Percentiles rank a stretch among this genome's conserved stretches.
Evolutionary conservation across 2,113 vertebrate genomes (phyloP).

Genomic region (Anthoscopus minutus): DNA sequence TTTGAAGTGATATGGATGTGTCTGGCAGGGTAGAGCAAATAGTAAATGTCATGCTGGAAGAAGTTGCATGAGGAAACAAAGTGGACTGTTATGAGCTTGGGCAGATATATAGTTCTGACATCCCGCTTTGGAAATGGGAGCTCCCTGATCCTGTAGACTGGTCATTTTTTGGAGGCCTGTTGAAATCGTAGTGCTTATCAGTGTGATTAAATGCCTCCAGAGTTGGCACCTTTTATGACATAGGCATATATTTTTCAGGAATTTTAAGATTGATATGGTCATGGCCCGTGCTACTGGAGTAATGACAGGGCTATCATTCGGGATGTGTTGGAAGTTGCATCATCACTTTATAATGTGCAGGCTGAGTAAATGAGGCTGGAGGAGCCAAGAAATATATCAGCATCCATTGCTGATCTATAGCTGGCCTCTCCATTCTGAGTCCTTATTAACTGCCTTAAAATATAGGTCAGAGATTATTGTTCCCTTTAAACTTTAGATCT

Average conservation of each 20-base stretch:
- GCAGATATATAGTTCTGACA: neutral
- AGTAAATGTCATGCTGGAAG: neutral
- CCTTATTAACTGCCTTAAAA: neutral
- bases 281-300: neutral
- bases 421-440: neutral
- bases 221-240: neutral
- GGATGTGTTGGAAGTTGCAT: neutral
- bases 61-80: neutral
- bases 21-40: neutral
- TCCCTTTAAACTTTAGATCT: neutral
- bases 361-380: neutral
- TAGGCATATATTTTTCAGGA: neutral
- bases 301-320: neutral
- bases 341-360: neutral
- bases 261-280: neutral
- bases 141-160: neutral
- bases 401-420: neutral
- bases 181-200: neutral
- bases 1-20: neutral
- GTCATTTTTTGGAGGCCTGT: neutral
- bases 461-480: neutral
- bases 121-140: neutral
- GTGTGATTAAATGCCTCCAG: neutral
- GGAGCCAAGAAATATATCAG: neutral
- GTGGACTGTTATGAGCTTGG: neutral